Conservation (phyloP, 2,113 vertebrate genomes). For the Turnix velox region DNA sequence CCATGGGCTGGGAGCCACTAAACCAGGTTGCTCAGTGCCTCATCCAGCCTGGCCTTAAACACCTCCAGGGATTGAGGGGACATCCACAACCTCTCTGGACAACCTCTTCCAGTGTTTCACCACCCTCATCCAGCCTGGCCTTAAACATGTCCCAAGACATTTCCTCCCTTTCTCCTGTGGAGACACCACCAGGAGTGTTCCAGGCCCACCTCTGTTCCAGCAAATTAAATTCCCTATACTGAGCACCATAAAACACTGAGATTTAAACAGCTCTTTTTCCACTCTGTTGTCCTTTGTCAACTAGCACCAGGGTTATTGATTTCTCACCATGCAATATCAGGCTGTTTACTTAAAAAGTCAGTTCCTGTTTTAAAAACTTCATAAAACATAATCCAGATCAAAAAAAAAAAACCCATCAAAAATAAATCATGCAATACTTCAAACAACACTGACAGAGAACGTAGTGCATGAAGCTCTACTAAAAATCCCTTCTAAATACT, state of each 20-base stretch:
- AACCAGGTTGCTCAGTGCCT: too few relatives aligned
- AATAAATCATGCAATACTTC: not conserved
- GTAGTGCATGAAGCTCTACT: accelerated
- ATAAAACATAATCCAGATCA: not conserved
- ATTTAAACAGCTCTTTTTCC: not conserved
- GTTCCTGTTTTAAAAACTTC: not conserved
- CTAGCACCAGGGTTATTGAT: not conserved
- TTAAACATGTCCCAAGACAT: too few relatives aligned
- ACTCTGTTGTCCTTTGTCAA: not conserved
- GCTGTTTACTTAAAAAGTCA: not conserved
- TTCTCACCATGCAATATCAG: not conserved
- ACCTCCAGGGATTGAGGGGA: too few relatives aligned
- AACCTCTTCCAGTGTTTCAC: too few relatives aligned
- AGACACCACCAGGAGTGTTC: not conserved
- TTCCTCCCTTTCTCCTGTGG: not conserved
- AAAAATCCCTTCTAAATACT: not conserved
- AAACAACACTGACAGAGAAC: not conserved
- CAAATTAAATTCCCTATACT: slow-evolving; percentile 4
- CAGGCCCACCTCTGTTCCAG: not conserved
- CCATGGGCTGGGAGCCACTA: too few relatives aligned
- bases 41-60: too few relatives aligned
- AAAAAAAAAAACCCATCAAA: too few relatives aligned
- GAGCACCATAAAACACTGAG: not conserved
- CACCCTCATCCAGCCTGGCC: too few relatives aligned
- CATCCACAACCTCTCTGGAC: too few relatives aligned